phyloP scores from a whole-genome alignment of 2,888 invertebrate species.

The Chrysotoxum bicinctum region DNA sequence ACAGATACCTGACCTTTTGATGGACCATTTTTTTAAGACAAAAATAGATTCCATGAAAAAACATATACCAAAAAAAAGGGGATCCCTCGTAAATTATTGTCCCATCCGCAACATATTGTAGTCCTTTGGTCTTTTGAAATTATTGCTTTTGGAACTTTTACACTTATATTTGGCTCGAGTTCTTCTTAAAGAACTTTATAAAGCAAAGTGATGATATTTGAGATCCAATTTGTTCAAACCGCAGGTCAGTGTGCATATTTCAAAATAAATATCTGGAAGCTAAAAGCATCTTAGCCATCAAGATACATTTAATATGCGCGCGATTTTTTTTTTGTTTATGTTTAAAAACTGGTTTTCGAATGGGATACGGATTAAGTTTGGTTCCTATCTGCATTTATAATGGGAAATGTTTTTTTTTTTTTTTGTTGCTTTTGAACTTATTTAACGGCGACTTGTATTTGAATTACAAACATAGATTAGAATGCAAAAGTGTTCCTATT shows the following conservation, averaged over 20 bases:
- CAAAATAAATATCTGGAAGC: conserved; percentile 58
- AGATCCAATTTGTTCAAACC: conserved; percentile 65
- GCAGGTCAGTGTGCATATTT: conserved; percentile 51
- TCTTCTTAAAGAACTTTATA: conserved; percentile 49
- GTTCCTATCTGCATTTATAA: conserved; percentile 45
- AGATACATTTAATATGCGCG: not conserved
- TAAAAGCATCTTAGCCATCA: conserved; percentile 18
- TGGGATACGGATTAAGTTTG: conserved; percentile 19
- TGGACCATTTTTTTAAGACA: not conserved
- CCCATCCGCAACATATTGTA: conserved; percentile 39
- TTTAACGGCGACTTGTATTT: not conserved
- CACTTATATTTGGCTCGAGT: conserved; percentile 26
- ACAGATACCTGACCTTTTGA: not conserved
- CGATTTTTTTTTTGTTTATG: not conserved
- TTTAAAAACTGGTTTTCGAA: conserved; percentile 45
- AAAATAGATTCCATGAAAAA: not conserved
- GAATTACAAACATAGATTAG: not conserved
- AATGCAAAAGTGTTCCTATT: not conserved
- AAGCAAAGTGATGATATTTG: conserved; percentile 58
- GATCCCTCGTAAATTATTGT: conserved; percentile 64
- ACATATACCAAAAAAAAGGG: conserved; percentile 6
- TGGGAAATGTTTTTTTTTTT: conserved; percentile 22
- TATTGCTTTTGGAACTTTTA: conserved; percentile 23
- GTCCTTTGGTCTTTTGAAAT: conserved; percentile 49
- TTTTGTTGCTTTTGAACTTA: not conserved